Base-by-base conservation (phyloP, 2,113 vertebrate genomes). In the Equus przewalskii region DNA sequence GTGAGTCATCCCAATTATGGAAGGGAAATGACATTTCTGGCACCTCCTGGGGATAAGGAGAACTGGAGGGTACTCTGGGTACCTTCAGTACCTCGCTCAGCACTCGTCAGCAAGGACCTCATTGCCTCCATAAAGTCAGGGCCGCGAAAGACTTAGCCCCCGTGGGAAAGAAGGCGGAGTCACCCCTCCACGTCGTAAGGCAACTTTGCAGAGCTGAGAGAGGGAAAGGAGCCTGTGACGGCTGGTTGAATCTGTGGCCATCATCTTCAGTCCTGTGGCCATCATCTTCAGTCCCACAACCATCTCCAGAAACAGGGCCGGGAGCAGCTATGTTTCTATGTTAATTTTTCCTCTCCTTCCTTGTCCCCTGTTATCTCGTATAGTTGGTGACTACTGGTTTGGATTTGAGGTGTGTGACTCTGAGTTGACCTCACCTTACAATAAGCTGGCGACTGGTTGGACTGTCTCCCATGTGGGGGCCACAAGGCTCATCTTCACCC, bases 1-100 rank as follows among this genome's bases (percentile, higher is more conserved):
- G 49, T 9, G 2, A 1, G 6, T 2, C 3, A 5, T 11, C 76
- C 18, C 76, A 33, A 11, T 54, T 33, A 28, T 12, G 0, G 30
- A n/a, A n/a, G 76, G 69, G 18, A n/a, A 54, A 19, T 54, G 3
- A 79, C 12, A 30, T 33, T 12, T 79, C 49, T n/a, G 10, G 76
- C 3, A 13, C 30, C 73, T 54, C 76, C 1, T 22, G 18, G 49
- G 49, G 33, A 3, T 2, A 19, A 19, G 30, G 9, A 30, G 51
- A 6, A 49, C 51, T 15, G 10, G 26, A 9, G 46, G 26, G 26
- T 30, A 41, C 26, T 6, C 26, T 46, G 1, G 72, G 24, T 24
- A 1, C 72, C 72, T 5, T 1, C 28, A 10, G 28, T 3, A 21
- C 46, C 51, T 14, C 75, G 6, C 28, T 51, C 46, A 11, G 46